Base-by-base conservation (phyloP, 2,797 vertebrate species). In the Huso huso region DNA sequence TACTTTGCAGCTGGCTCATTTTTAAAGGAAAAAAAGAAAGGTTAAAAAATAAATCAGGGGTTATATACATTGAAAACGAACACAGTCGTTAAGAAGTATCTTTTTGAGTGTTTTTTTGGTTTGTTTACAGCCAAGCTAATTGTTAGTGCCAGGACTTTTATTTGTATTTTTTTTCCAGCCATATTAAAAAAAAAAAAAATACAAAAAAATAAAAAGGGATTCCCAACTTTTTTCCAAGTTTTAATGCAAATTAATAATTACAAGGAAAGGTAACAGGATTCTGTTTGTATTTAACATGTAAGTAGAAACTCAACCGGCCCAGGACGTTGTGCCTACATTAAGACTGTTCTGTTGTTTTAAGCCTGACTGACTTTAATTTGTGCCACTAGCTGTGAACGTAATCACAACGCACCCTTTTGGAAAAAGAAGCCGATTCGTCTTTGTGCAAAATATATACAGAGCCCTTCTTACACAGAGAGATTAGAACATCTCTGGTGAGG, bases 271-370 rank as follows among this genome's bases (percentile, higher is more conserved):
- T 85, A 81, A 58, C 55, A 15, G 6, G 55, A 58, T 12, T 58
- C 2, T 6, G 4, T 58, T 81, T 77, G 72, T 81, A 66, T 69
- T 70, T 69, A 77, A 74, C 66, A 65, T 86, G 83, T 84, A 85
- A 75, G 85, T 83, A 80, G 23, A 37, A 37, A 37, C 23, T 37
- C 23, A 4, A 37, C 2, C 23, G 4, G 23, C 23, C 23, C 23
- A 37, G 23, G 79, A 74, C 62, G 67, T 73, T 66, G 66, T 71
- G 73, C 77, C 73, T 68, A 66, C 67, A 53, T 51, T 51, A 73
- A 70, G 55, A 58, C 12, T 58, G 13, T 58, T 12, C 55, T 58
- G 55, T 11, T 10, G 55, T 12, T 58, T 37, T 37, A 37, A 37
- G 55, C 13, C 55, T 10, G 11, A 10, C 55, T 58, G 55, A 11